A percentile compares a stretch with the other conserved stretches of the same genome.
phyloP scores from a whole-genome alignment of 2,797 vertebrate genomes.

The Melanotaenia nigrans region DNA sequence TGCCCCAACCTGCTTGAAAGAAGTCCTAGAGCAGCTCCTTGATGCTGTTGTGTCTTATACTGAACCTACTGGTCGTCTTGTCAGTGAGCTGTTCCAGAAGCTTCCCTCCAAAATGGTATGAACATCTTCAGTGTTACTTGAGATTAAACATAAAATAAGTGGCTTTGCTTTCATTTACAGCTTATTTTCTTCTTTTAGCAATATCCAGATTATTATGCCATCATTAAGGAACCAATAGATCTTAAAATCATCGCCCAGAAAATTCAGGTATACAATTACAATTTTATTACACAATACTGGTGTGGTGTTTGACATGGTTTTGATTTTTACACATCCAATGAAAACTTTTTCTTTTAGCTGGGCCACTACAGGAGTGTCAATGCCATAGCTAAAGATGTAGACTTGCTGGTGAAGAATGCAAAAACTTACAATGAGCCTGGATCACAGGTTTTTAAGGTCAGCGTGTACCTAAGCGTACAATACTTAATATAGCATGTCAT shows the following conservation, averaged over 20 bases:
- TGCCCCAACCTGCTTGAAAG: conserved; percentile 89
- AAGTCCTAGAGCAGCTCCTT: conserved; percentile 94
- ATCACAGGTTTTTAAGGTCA: conserved; percentile 98
- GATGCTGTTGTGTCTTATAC: conserved; percentile 91
- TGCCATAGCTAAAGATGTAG: conserved; percentile 96
- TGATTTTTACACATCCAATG: conserved; percentile 6
- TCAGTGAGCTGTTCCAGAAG: conserved; percentile 98
- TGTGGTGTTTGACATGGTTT: background rate
- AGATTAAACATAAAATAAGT: background rate
- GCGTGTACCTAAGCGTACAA: conserved; percentile 26
- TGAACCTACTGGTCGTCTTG: conserved; percentile 91
- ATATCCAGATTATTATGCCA: conserved; percentile 99
- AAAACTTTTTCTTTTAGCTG: conserved; percentile 78
- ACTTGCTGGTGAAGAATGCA: conserved; percentile 96
- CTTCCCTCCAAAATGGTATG: conserved; percentile 97
- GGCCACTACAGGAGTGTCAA: conserved; percentile 91
- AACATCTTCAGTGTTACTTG: background rate
- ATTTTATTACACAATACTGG: background rate
- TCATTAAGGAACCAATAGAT: conserved; percentile 99
- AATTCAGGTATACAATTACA: conserved; percentile 89
- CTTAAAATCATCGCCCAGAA: conserved; percentile 95
- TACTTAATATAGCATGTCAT: background rate
- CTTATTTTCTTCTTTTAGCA: conserved; percentile 82
- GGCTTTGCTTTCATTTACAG: conserved; percentile 19
- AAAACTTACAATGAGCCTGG: conserved; percentile 98